phyloP scores from a whole-genome alignment of 2,888 invertebrate species.

The Ophioninae sp. region DNA sequence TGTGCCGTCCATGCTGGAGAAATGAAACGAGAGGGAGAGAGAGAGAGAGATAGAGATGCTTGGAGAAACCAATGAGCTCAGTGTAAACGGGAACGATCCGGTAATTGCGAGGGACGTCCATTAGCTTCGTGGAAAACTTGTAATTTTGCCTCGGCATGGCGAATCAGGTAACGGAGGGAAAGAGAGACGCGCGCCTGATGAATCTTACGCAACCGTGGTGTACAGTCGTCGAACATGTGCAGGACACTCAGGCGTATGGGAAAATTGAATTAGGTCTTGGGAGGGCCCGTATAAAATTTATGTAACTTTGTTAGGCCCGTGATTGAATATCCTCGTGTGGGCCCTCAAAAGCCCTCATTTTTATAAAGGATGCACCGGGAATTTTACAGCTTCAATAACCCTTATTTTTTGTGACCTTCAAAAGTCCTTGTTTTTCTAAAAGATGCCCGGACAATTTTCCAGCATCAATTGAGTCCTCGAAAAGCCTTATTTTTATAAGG shows the following conservation, averaged over 20 bases:
- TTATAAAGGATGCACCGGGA: too few species aligned
- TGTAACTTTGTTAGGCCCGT: neutral
- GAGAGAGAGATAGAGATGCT: slow-evolving; percentile 25
- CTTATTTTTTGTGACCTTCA: too few species aligned
- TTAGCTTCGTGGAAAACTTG: slow-evolving; percentile 68
- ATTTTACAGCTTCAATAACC: too few species aligned
- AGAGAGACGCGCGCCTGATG: neutral
- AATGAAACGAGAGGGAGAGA: slow-evolving; percentile 42
- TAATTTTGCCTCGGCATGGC: slow-evolving; percentile 58
- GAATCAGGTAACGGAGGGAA: neutral
- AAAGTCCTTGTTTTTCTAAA: too few species aligned
- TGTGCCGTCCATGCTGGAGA: slow-evolving; percentile 57
- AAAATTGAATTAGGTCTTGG: neutral
- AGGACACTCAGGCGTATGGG: neutral
- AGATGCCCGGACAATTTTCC: too few species aligned
- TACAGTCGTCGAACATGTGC: neutral
- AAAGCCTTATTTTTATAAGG: too few species aligned
- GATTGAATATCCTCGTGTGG: too few species aligned
- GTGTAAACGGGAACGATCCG: slow-evolving; percentile 67
- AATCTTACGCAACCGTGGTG: neutral
- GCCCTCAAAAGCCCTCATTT: too few species aligned
- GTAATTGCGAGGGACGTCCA: slow-evolving; percentile 74
- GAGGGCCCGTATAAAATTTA: neutral
- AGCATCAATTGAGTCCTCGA: too few species aligned
- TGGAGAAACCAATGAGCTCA: slow-evolving; percentile 35